phyloP scores from a whole-genome alignment of 1,140 invertebrate genomes.

The Anastrepha obliqua region DNA sequence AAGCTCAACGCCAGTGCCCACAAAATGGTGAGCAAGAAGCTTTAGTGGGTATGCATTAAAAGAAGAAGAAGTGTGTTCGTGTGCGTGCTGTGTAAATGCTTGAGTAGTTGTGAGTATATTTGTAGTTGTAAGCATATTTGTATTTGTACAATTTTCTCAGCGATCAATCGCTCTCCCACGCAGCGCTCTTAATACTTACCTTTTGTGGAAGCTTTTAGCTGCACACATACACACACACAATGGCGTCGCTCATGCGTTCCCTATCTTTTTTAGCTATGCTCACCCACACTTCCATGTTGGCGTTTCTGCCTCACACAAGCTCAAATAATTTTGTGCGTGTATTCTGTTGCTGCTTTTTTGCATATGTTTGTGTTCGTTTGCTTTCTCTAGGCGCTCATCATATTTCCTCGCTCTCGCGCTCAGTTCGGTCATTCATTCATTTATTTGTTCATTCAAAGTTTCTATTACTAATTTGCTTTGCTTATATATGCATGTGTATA shows the following conservation, averaged over 20 bases:
- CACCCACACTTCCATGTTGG: neutral
- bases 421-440: conserved; percentile 27
- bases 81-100: neutral
- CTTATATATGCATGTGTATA: neutral
- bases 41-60: neutral
- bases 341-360: neutral
- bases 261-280: neutral
- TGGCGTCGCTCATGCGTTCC: neutral
- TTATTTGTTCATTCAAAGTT: neutral
- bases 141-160: neutral
- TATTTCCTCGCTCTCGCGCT: neutral
- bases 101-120: neutral
- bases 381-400: neutral
- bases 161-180: neutral
- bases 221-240: neutral
- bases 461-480: conserved; percentile 37
- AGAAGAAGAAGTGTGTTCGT: neutral
- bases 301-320: neutral
- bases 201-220: neutral
- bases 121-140: neutral
- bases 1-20: neutral
- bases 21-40: conserved; percentile 38
- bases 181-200: neutral
- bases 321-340: neutral
- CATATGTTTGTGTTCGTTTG: neutral